These are phyloP conservation scores for Ceraclea dissimilis DNA, from an alignment of 2,888 invertebrate genomes.

Conservation along the genomic window DNA sequence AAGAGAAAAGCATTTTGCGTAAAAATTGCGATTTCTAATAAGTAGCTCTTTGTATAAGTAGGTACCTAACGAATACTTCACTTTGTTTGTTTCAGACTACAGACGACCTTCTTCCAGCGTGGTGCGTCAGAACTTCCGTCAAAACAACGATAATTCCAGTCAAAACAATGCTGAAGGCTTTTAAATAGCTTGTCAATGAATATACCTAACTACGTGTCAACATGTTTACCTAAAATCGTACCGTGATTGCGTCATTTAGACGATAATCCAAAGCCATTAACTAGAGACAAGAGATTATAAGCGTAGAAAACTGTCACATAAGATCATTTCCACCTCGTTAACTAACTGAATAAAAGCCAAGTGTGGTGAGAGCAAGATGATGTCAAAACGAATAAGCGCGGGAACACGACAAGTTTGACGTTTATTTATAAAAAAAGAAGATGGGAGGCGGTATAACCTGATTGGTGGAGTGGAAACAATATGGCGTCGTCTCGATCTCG, in stretches of 20 bases:
- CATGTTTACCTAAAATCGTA: no score
- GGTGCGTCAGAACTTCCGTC: not conserved
- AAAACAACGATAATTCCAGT: not conserved
- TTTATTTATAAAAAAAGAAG: not conserved
- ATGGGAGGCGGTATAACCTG: slow-evolving; percentile 21
- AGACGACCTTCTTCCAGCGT: not conserved
- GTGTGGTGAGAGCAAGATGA: not conserved
- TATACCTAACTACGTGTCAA: no score
- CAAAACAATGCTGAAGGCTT: no score
- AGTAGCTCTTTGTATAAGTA: no score
- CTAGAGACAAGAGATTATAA: no score
- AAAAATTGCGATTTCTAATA: no score
- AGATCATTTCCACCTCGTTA: not conserved
- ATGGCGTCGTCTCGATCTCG: slow-evolving; percentile 22
- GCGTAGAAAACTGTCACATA: not conserved
- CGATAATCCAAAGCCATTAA: no score
- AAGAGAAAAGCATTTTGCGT: no score
- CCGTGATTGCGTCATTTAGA: no score
- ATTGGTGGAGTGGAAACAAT: slow-evolving; percentile 20
- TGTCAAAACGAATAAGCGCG: slow-evolving; percentile 19
- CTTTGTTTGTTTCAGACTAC: not conserved
- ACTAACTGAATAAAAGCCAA: not conserved
- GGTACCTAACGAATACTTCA: no score
- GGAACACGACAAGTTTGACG: slow-evolving; percentile 13
- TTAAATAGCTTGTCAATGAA: no score